Conservation (phyloP, 2,113 vertebrate species). For the Zosterops hypoxanthus region DNA sequence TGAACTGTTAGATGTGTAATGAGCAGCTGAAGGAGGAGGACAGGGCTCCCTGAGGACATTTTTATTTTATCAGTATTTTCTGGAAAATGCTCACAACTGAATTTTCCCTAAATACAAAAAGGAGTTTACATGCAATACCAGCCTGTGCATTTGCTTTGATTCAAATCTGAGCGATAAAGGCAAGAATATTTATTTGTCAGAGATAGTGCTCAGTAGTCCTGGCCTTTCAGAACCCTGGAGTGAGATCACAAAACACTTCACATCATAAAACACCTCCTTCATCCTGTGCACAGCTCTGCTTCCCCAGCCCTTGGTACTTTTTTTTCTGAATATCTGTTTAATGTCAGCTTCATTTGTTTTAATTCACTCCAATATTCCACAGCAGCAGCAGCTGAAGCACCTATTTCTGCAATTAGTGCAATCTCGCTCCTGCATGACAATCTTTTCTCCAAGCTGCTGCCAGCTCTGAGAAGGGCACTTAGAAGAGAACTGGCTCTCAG, state of each 20-base stretch:
- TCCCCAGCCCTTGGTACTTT: background rate
- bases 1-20: background rate
- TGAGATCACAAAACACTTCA: accelerated
- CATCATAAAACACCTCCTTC: background rate
- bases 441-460: slow-evolving; percentile 28
- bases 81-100: background rate
- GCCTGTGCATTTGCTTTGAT: background rate
- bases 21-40: background rate
- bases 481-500: background rate
- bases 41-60: background rate
- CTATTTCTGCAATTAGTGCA: slow-evolving; percentile 58
- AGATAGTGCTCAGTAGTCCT: background rate
- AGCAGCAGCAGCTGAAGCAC: slow-evolving; percentile 47
- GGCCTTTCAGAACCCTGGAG: background rate
- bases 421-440: background rate
- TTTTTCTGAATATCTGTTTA: background rate
- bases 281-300: background rate
- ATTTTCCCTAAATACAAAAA: background rate
- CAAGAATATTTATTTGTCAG: background rate
- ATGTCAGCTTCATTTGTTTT: slow-evolving; percentile 31
- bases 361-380: background rate
- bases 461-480: slow-evolving; percentile 11
- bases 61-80: background rate
- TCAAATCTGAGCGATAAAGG: background rate
- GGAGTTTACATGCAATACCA: background rate